phyloP scores from a whole-genome alignment of 37 sponge, comb jelly and placozoan genomes.

The Beroe forskalii region DNA sequence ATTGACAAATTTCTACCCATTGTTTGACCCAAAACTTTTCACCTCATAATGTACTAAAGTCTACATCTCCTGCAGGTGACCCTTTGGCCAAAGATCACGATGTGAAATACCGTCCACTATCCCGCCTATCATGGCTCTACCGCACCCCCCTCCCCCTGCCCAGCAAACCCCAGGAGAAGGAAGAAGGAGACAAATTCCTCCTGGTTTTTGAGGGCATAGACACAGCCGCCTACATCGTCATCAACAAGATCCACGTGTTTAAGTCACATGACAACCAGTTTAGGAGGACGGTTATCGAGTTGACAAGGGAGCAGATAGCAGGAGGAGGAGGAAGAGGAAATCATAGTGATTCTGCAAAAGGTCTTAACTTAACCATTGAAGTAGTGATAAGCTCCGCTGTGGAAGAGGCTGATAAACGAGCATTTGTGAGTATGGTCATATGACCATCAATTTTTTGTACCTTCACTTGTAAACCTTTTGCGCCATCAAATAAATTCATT shows the following conservation, averaged over 20 bases:
- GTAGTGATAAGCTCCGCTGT: constrained; percentile 5
- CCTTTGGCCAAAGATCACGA: constrained; percentile 23
- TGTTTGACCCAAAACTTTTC: no score
- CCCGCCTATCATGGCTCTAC: constrained; percentile 29
- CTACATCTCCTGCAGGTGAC: constrained; percentile 14
- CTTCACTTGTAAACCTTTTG: no score
- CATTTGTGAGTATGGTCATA: background rate
- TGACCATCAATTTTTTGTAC: no score
- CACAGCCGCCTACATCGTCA: background rate
- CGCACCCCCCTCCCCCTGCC: background rate
- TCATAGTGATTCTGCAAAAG: background rate
- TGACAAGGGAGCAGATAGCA: constrained; percentile 12
- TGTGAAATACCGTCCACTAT: constrained; percentile 18
- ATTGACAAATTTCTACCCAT: no score
- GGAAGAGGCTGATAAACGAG: background rate
- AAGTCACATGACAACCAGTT: constrained; percentile 20
- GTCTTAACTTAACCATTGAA: background rate
- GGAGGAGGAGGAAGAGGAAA: no score
- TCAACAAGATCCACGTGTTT: constrained; percentile 7
- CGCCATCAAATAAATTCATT: no score
- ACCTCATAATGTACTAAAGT: no score
- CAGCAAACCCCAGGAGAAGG: background rate
- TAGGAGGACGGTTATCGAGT: background rate
- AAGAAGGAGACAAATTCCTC: background rate
- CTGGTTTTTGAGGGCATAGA: constrained; percentile 24